Conservation (phyloP, 2,797 vertebrate genomes). For the Hozukius guyotensis region DNA sequence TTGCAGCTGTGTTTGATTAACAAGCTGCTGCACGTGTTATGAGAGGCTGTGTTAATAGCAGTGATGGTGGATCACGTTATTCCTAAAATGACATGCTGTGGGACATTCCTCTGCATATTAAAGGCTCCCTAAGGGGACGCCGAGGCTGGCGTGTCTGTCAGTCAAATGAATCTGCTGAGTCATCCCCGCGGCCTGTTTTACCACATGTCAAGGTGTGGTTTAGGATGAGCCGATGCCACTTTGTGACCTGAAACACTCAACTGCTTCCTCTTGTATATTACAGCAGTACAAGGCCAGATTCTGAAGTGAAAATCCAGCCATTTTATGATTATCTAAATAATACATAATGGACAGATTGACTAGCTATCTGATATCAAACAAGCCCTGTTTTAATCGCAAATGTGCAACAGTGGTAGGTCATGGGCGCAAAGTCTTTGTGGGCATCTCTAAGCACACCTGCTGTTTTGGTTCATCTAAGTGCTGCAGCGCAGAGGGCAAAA, state of each 20-base stretch:
- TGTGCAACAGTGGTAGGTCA: no score
- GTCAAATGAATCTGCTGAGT: not conserved
- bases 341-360: not conserved
- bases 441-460: no score
- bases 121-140: not conserved
- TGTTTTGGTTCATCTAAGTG: no score
- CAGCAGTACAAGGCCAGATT: not conserved
- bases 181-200: not conserved
- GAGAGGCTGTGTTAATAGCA: not conserved
- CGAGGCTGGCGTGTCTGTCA: not conserved
- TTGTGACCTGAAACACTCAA: not conserved
- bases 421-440: no score
- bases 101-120: slow-evolving; percentile 2
- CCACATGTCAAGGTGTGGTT: not conserved
- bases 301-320: not conserved
- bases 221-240: not conserved
- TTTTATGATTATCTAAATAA: not conserved
- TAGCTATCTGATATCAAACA: not conserved
- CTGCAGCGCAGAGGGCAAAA: no score
- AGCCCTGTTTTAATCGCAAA: no score
- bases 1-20: not conserved
- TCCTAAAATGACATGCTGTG: not conserved
- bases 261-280: not conserved
- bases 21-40: not conserved
- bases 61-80: not conserved